Percentiles rank a stretch among this genome's conserved stretches.
Conservation (phyloP, 1,140 invertebrate species). For the Zaprionus inermis region DNA sequence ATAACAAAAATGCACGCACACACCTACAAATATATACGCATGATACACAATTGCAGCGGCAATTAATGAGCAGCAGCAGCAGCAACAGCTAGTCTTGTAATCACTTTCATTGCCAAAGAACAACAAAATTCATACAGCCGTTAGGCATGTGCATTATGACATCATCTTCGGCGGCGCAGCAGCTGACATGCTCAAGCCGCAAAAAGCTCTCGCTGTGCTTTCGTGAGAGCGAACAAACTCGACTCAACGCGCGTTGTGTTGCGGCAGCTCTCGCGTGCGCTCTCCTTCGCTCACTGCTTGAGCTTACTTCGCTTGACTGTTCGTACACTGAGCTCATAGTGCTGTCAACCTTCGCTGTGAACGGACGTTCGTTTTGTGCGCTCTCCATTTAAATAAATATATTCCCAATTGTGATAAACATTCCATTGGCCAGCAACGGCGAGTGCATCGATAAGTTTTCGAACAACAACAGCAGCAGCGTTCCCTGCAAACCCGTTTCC, state of each 20-base stretch:
- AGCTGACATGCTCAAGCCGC: slow-evolving; percentile 27
- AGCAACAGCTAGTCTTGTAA: neutral
- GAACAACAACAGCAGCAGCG: slow-evolving; percentile 36
- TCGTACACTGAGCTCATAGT: slow-evolving; percentile 35
- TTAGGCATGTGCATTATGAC: slow-evolving; percentile 47
- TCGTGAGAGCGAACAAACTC: slow-evolving; percentile 13
- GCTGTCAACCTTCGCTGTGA: slow-evolving; percentile 51
- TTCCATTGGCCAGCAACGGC: slow-evolving; percentile 45
- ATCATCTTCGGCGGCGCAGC: slow-evolving; percentile 30
- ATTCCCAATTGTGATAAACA: slow-evolving; percentile 58
- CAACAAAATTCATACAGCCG: slow-evolving; percentile 35
- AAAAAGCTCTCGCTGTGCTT: slow-evolving; percentile 15
- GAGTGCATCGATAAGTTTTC: slow-evolving; percentile 53
- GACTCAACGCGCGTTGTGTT: neutral
- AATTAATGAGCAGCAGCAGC: slow-evolving; percentile 4
- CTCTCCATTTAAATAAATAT: slow-evolving; percentile 29
- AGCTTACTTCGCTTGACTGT: slow-evolving; percentile 46
- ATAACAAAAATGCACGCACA: slow-evolving; percentile 20
- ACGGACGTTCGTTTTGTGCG: slow-evolving; percentile 53
- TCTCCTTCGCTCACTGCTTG: slow-evolving; percentile 20
- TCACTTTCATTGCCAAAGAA: slow-evolving; percentile 43
- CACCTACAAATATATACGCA: neutral
- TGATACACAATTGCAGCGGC: neutral
- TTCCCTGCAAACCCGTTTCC: slow-evolving; percentile 77
- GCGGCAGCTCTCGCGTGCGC: neutral